A percentile compares a stretch with the other conserved stretches of the same genome.
Evolutionary conservation across 2,797 vertebrate species (phyloP).

Genomic region (Benthosema pterotum): DNA sequence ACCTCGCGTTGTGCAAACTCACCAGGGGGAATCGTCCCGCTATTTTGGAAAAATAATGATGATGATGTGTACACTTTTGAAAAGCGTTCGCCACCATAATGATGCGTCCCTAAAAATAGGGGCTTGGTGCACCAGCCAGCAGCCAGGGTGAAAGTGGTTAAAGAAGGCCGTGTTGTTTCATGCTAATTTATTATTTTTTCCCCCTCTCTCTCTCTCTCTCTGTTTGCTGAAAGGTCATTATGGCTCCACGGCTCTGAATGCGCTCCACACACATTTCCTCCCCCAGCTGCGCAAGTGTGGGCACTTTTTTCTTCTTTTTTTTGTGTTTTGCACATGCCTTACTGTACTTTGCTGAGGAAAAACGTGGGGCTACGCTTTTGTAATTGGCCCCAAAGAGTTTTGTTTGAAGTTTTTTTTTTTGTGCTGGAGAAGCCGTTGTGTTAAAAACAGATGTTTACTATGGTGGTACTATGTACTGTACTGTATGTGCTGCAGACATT

Average conservation of each 20-base stretch:
- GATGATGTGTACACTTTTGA: no score
- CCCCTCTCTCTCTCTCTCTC: no score
- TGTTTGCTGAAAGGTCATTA: constrained; percentile 25
- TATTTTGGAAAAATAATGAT: no score
- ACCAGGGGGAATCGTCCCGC: no score
- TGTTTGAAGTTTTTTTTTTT: constrained; percentile 41
- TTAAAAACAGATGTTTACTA: constrained; percentile 70
- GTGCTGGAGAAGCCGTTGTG: constrained; percentile 38
- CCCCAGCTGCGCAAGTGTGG: constrained; percentile 11
- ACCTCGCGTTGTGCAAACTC: no score
- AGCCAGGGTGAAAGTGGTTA: no score
- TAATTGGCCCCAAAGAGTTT: constrained; percentile 39
- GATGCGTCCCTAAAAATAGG: no score
- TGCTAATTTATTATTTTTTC: constrained; percentile 38
- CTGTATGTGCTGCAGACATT: constrained; percentile 54
- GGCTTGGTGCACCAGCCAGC: no score
- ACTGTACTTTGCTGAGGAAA: constrained; percentile 43
- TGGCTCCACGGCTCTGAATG: constrained; percentile 48
- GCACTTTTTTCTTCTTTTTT: constrained; percentile 17
- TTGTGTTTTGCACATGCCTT: constrained; percentile 29
- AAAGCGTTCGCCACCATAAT: no score
- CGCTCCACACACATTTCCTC: constrained; percentile 32
- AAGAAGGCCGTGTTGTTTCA: constrained; percentile 27
- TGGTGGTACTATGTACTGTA: constrained; percentile 39
- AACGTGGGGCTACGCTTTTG: constrained; percentile 36